Conservation (phyloP, 2,888 invertebrate genomes). For the Yponomeuta cagnagella region DNA sequence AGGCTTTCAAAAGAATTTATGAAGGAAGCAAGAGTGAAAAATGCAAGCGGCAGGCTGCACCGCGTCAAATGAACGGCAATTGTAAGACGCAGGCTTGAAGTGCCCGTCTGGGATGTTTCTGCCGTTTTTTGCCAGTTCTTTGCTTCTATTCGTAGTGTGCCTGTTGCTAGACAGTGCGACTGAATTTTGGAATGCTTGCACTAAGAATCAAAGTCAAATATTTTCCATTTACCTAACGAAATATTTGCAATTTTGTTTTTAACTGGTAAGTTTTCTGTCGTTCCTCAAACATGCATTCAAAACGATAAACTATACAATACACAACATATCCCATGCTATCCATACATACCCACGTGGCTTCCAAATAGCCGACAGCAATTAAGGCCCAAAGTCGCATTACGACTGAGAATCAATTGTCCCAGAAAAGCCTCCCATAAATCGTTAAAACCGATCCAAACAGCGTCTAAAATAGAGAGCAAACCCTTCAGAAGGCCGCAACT, state of each 20-base stretch:
- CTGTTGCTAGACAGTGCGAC: not conserved
- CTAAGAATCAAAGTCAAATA: too few species aligned
- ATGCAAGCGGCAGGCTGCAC: conserved; percentile 31
- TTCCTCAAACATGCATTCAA: not conserved
- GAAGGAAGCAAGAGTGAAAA: conserved; percentile 30
- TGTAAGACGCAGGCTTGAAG: conserved; percentile 25
- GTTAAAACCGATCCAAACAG: not conserved
- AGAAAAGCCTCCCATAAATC: not conserved
- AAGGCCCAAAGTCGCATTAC: not conserved
- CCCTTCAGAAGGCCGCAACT: conserved; percentile 56
- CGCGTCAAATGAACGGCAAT: conserved; percentile 42
- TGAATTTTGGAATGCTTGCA: too few species aligned
- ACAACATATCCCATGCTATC: not conserved
- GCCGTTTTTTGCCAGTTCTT: not conserved
- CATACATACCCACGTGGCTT: not conserved
- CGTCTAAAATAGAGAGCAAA: conserved; percentile 27
- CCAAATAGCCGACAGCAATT: not conserved
- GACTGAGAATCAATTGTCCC: not conserved
- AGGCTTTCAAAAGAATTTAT: not conserved
- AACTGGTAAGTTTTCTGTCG: not conserved
- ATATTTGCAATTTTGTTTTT: not conserved
- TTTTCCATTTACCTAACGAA: not conserved
- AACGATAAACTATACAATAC: not conserved
- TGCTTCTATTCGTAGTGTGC: not conserved
- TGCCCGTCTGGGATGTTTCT: not conserved